Conservation (phyloP, 2,888 invertebrate species). For the Lepidonotus clava region DNA sequence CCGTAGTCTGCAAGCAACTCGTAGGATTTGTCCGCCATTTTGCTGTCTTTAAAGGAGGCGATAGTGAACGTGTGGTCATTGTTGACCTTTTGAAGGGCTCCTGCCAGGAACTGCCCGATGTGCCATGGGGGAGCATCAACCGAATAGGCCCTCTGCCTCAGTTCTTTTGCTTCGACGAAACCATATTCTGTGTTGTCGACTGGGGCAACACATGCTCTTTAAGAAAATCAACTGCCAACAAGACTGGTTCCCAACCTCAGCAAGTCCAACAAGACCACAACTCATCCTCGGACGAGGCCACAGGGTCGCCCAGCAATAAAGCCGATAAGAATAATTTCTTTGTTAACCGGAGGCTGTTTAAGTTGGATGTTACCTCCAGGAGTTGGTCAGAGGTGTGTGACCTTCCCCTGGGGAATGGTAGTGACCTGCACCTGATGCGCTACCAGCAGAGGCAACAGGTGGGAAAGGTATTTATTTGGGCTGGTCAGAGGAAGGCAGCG, state of each 20-base stretch:
- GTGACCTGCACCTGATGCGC: slow-evolving; percentile 23
- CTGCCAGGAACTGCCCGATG: slow-evolving; percentile 29
- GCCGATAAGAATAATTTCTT: slow-evolving; percentile 34
- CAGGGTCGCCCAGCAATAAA: not conserved
- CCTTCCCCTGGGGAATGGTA: slow-evolving; percentile 26
- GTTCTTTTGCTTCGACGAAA: slow-evolving; percentile 43
- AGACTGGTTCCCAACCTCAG: not conserved
- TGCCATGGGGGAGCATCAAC: slow-evolving; percentile 34
- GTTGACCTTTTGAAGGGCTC: slow-evolving; percentile 15
- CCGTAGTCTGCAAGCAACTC: slow-evolving; percentile 29
- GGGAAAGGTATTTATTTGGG: slow-evolving; percentile 33
- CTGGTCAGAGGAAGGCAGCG: slow-evolving; percentile 33
- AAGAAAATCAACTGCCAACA: not conserved
- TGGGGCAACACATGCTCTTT: slow-evolving; percentile 33
- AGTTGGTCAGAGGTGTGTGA: slow-evolving; percentile 38
- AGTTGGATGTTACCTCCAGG: slow-evolving; percentile 9
- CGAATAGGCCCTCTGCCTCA: slow-evolving; percentile 31
- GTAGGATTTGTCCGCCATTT: slow-evolving; percentile 39
- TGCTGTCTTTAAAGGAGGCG: slow-evolving; percentile 37
- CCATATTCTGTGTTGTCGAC: slow-evolving; percentile 41
- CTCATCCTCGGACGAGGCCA: not conserved
- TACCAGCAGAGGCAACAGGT: slow-evolving; percentile 42
- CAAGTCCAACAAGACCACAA: not conserved
- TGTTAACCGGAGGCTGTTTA: slow-evolving; percentile 14
- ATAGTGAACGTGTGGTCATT: slow-evolving; percentile 20